Percentiles rank a stretch among this genome's conserved stretches.
Conservation (phyloP, 2,113 vertebrate genomes). For the Trochalopteron elliotii region DNA sequence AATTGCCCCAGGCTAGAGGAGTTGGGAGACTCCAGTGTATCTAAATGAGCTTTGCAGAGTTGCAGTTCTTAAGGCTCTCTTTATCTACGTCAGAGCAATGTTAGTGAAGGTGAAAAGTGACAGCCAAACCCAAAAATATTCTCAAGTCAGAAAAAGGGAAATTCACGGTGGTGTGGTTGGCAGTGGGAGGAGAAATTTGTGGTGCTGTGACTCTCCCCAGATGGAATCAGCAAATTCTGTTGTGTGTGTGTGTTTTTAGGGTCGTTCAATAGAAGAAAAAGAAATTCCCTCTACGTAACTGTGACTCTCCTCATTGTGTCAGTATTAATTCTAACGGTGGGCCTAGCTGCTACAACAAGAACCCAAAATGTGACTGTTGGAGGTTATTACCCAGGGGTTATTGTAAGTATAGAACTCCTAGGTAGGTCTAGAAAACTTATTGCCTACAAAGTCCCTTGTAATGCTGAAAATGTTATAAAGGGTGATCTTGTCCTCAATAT, state of each 20-base stretch:
- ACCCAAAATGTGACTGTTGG: slow-evolving; percentile 98
- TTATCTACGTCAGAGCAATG: neutral
- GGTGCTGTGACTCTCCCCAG: neutral
- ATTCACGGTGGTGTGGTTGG: neutral
- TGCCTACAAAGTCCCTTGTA: slow-evolving; percentile 33
- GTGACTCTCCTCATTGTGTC: slow-evolving; percentile 93
- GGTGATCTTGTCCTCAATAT: slow-evolving; percentile 38
- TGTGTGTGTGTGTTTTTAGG: slow-evolving; percentile 83
- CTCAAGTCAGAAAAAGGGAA: neutral
- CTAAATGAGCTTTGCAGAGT: neutral
- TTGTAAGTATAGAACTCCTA: slow-evolving; percentile 86
- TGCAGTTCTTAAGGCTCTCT: neutral
- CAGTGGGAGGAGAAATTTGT: neutral
- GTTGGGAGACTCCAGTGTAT: neutral
- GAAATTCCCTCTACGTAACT: slow-evolving; percentile 94
- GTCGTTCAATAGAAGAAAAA: slow-evolving; percentile 93
- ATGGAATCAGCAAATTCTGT: slow-evolving; percentile 60
- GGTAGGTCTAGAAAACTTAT: slow-evolving; percentile 55
- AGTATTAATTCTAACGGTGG: slow-evolving; percentile 92
- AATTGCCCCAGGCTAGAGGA: neutral
- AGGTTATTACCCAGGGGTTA: slow-evolving; percentile 97
- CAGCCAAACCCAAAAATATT: neutral
- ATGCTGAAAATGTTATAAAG: slow-evolving; percentile 25
- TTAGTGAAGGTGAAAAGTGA: slow-evolving; percentile 28
- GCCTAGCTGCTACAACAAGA: slow-evolving; percentile 94